Evolutionary conservation across 2,888 invertebrate genomes (phyloP).

Genomic region (Rhaphigaster nebulosa): DNA sequence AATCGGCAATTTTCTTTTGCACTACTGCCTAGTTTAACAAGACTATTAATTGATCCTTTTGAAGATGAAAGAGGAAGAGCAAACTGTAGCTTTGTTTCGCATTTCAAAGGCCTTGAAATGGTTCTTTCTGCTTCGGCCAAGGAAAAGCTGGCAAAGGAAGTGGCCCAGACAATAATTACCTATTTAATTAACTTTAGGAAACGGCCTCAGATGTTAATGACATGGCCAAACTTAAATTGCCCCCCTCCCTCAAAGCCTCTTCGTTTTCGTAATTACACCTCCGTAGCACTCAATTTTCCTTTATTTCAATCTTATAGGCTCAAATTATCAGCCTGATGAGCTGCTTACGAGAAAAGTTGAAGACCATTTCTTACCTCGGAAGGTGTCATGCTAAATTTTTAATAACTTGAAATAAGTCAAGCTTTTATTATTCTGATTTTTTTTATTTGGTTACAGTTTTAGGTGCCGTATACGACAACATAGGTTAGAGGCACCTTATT

Average conservation of each 20-base stretch:
- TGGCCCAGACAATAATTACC: conserved; percentile 41
- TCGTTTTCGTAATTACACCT: conserved; percentile 39
- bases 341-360: neutral
- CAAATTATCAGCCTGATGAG: conserved; percentile 35
- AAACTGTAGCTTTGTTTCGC: conserved; percentile 32
- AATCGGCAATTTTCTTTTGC: neutral
- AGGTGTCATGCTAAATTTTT: neutral
- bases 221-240: conserved; percentile 45
- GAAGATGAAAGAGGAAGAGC: neutral
- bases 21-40: neutral
- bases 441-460: too few species aligned
- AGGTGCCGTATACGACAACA: too few species aligned
- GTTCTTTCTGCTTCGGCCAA: neutral
- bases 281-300: conserved; percentile 7
- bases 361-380: neutral
- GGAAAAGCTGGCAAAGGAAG: conserved; percentile 28
- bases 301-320: conserved; percentile 39
- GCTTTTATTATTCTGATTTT: too few species aligned
- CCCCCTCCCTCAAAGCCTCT: conserved; percentile 18
- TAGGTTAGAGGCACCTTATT: too few species aligned
- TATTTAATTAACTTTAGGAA: conserved; percentile 44
- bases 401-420: neutral
- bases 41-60: neutral
- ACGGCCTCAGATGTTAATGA: conserved; percentile 38
- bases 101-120: conserved; percentile 36